A percentile compares a stretch with the other conserved stretches of the same genome.
Evolutionary conservation across 1,140 invertebrate species (phyloP).

Genomic region (Phocides pigmalion): DNA sequence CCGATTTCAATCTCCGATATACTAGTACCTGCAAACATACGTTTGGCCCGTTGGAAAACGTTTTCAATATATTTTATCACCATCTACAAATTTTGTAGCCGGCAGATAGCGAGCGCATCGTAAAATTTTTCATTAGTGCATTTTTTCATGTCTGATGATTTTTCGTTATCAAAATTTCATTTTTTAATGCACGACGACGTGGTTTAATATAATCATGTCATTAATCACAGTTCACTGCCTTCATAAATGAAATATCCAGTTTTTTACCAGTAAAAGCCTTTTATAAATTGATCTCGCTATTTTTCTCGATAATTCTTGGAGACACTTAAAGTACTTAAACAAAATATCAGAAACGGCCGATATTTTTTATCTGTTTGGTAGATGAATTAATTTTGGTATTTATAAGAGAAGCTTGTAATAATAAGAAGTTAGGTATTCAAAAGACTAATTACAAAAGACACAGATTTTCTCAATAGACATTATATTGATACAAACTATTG

Average conservation of each 20-base stretch:
- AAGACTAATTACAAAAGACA: no score
- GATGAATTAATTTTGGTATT: no score
- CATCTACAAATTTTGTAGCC: slow-evolving; percentile 30
- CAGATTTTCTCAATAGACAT: background rate
- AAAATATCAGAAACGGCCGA: no score
- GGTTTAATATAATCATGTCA: background rate
- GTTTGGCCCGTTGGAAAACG: slow-evolving; percentile 29
- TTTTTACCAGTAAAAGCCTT: background rate
- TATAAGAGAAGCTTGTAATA: no score
- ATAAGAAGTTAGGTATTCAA: no score
- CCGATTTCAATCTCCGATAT: slow-evolving; percentile 29
- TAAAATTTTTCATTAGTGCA: slow-evolving; percentile 32
- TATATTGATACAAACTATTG: background rate
- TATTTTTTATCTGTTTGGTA: no score
- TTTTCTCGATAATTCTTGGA: no score
- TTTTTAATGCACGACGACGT: background rate
- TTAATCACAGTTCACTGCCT: background rate
- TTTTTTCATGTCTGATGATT: slow-evolving; percentile 24
- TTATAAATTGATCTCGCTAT: background rate
- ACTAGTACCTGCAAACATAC: slow-evolving; percentile 23
- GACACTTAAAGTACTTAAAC: no score
- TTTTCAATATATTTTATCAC: slow-evolving; percentile 34
- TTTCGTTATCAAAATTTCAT: background rate
- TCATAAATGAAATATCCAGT: background rate
- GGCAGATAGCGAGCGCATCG: slow-evolving; percentile 28